Base-by-base conservation (phyloP, 2,888 invertebrate species). In the Andrena haemorrhoa region DNA sequence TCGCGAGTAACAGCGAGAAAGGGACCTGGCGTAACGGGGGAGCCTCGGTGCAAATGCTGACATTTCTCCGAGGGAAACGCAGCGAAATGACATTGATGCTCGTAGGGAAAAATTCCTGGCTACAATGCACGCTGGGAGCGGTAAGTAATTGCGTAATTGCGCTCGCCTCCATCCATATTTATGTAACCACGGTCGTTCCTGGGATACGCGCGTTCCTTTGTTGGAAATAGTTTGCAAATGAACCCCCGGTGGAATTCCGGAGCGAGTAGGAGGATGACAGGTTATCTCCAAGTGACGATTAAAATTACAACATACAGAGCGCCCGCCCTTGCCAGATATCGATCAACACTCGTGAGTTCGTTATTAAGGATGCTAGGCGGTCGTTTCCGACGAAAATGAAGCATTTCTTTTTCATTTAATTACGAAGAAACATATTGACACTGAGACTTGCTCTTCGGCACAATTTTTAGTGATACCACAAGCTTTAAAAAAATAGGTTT, bases 1-100 rank as follows among this genome's bases (percentile, higher is more conserved):
- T 89, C 82, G 72, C 66, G 86, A 81, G 80, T 65, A 80, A 80
- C 85, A 69, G 79, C 68, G 79, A 86, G 84, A 78, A 78, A 80
- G 70, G 80, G 77, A 74, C 76, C 77, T 47, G 41, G 75, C 71
- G 23, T 56, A 49, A 29, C 8, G 7, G 29, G 16, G 51, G 75
- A 51, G 31, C 10, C 8, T 6, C n/a, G 3, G 41, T 63, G 33
- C 61, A 35, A 77, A 72, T 61, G 64, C 12, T 68, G 63, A 75
- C 63, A 51, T 75, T 77, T 70, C 51, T 56, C 51, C 29, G 33
- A 35, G 33, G 60, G 56, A 78, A 78, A 68, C 71, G 10, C 23
- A 6, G 20, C 6, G n/a, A 63, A 16, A 65, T 35, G 58, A 16
- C 49, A 6, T 51, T 47, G 49, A 23, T 56, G 56, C 26, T 56